Evolutionary conservation across 2,888 invertebrate species (phyloP).

Genomic region (Anaspis maculata): DNA sequence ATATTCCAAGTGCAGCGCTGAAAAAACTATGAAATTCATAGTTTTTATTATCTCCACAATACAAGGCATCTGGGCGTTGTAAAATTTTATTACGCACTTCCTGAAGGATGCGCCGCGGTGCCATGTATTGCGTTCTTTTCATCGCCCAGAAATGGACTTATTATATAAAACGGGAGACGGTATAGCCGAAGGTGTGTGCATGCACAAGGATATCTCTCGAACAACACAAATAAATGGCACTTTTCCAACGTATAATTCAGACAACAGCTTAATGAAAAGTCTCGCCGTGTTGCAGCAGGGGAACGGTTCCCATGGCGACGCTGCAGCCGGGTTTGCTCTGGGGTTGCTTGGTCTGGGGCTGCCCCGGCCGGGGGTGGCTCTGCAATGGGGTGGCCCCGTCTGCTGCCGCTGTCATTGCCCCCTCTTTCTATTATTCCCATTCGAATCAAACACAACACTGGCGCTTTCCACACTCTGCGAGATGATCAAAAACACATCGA

Average conservation of each 20-base stretch:
- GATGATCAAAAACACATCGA: too few relatives aligned
- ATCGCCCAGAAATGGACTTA: too few relatives aligned
- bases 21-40: too few relatives aligned
- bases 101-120: too few relatives aligned
- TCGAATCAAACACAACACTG: conserved; percentile 15
- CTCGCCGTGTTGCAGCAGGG: conserved; percentile 34
- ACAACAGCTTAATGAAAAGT: conserved; percentile 38
- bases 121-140: too few relatives aligned
- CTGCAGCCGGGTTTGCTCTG: conserved; percentile 35
- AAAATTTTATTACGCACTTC: too few relatives aligned
- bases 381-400: conserved; percentile 18
- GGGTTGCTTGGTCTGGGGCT: conserved; percentile 24
- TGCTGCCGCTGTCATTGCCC: conserved; percentile 13
- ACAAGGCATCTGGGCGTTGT: too few relatives aligned
- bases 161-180: too few relatives aligned
- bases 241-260: conserved; percentile 31
- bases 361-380: conserved; percentile 20
- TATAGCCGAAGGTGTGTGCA: too few relatives aligned
- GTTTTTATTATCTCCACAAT: too few relatives aligned
- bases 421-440: conserved; percentile 12
- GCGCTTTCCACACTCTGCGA: too few relatives aligned
- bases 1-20: too few relatives aligned
- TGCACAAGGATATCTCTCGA: background rate
- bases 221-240: conserved; percentile 21
- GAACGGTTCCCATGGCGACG: conserved; percentile 39